These are phyloP conservation scores for Arvicanthis niloticus DNA, from an alignment of 2,113 vertebrate genomes.

Conservation along the genomic window DNA sequence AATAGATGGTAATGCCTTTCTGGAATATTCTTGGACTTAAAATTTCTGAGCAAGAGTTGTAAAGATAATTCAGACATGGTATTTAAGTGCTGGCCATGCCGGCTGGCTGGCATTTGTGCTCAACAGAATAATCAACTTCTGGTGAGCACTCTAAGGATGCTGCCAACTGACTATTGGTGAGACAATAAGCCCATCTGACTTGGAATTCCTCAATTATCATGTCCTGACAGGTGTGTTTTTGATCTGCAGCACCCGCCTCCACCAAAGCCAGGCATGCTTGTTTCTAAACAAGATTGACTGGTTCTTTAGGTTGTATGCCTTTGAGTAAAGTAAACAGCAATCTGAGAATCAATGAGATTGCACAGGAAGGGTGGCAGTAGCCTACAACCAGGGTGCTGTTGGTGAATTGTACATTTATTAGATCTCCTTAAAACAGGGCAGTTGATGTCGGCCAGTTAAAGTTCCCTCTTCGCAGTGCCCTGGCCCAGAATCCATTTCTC, in stretches of 20 bases:
- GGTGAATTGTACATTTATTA: slow-evolving; percentile 5
- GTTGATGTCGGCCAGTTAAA: neutral
- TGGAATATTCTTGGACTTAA: neutral
- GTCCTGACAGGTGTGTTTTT: slow-evolving; percentile 53
- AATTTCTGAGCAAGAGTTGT: slow-evolving; percentile 24
- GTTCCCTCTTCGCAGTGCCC: neutral
- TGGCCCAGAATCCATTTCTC: neutral
- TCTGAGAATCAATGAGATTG: slow-evolving; percentile 3
- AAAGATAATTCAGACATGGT: neutral
- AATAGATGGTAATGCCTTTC: neutral
- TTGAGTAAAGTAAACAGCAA: slow-evolving; percentile 30
- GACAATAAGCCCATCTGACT: slow-evolving; percentile 56
- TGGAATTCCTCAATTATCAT: slow-evolving; percentile 69
- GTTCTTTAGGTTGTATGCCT: slow-evolving; percentile 45
- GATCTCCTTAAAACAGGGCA: neutral
- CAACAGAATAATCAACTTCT: neutral
- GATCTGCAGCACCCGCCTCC: neutral
- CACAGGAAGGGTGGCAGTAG: slow-evolving; percentile 50
- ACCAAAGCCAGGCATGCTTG: neutral
- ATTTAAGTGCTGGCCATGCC: neutral
- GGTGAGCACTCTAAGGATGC: neutral
- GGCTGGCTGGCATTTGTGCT: too few species aligned
- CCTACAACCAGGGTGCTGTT: neutral
- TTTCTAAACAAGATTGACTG: slow-evolving; percentile 54
- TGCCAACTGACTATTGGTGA: slow-evolving; percentile 8